Percentiles rank a stretch among this genome's conserved stretches.
These are phyloP conservation scores for Tursiops truncatus DNA, from an alignment of 2,113 vertebrate genomes.

Conservation along the genomic window DNA sequence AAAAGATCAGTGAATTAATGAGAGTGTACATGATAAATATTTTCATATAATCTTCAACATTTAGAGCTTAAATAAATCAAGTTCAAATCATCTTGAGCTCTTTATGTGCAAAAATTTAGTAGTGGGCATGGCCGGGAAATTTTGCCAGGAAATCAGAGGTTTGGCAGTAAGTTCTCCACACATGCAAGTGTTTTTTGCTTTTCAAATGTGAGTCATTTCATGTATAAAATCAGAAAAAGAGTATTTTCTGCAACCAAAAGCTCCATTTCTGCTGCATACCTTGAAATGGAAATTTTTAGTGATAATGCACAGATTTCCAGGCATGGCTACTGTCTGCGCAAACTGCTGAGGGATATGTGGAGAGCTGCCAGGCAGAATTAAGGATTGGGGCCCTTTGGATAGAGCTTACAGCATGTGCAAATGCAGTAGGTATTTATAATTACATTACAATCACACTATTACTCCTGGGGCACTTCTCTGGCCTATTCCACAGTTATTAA, in stretches of 20 bases:
- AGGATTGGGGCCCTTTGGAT: background rate
- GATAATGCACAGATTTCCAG: background rate
- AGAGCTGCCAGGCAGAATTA: background rate
- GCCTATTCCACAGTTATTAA: conserved; percentile 11
- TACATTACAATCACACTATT: background rate
- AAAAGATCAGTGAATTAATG: background rate
- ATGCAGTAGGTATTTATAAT: background rate
- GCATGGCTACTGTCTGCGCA: background rate
- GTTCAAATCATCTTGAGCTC: background rate
- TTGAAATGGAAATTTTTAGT: background rate
- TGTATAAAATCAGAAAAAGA: conserved; percentile 15
- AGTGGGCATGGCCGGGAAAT: background rate
- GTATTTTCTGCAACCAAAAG: background rate
- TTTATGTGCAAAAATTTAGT: background rate
- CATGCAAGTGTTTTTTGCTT: background rate
- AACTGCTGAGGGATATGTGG: background rate
- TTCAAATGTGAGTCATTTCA: background rate
- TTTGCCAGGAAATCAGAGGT: background rate
- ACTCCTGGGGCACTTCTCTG: background rate
- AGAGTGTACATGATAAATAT: background rate
- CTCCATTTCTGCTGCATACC: background rate
- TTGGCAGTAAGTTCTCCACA: background rate
- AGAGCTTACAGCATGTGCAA: background rate
- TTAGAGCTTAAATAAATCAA: background rate
- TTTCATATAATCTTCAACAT: background rate